Base-by-base conservation (phyloP, 1,140 invertebrate species). In the Littorina saxatilis region DNA sequence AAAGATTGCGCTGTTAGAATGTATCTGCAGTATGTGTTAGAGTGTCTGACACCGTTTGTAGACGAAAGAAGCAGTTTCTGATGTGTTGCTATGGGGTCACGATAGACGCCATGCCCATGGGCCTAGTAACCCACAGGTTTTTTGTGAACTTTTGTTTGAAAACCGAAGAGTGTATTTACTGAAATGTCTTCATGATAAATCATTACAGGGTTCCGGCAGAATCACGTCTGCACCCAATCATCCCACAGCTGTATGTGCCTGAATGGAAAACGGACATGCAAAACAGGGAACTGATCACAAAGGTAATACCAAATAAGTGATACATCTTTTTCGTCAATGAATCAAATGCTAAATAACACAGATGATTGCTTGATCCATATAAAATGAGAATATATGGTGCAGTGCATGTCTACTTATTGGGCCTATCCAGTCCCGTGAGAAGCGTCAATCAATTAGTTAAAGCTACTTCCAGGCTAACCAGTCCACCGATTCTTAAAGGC, bases 261-360 rank as follows among this genome's bases (percentile, higher is more conserved):
- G 89, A 91, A 89, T 92, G 92, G 92, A 91, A 90, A 81, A 91
- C 88, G 20, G 92, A 92, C 74, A 92, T 92, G 89, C 86, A 86
- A 55, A 92, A 92, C 83, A 88, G 92, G 63, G 79, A 88, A n/a
- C 87, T 90, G 11, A 91, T 92, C 35, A 78, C 89, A 1, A 82
- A 91, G 89, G 91, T 92, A 87, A 61, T 13, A 23, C 35, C 4
- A 17, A 39, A 5, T 7, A 35, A 40, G 20, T 72, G n/a, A 20
- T 74, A 40, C 32, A 13, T 0, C 39, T 17, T n/a, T 20, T 37
- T 4, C 43, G 0, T 43, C 23, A 37, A 9, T 15, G 7, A 61
- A 7, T 27, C 32, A 39, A 4, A 58, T 58, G 23, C 5, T 17
- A 17, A 11, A n/a, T 20, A 50, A 7, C 37, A 58, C 27, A 3